Conservation (phyloP, 2,797 vertebrate species). For the Cyclopterus lumpus region DNA sequence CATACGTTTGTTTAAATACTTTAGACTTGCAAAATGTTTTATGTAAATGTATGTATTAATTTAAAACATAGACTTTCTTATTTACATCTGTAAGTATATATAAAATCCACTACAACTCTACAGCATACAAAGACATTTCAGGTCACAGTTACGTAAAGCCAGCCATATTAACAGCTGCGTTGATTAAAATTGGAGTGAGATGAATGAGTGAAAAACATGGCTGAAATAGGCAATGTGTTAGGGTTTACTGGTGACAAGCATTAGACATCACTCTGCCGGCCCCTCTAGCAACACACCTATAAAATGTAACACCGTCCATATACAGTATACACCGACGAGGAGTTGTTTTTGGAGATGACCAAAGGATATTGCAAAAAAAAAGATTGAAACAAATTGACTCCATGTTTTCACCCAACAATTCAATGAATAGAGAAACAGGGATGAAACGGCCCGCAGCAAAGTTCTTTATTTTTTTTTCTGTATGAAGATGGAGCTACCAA, state of each 20-base stretch:
- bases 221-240: conserved; percentile 6
- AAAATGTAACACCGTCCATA: conserved; percentile 36
- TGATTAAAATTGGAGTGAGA: conserved; percentile 41
- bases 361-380: conserved; percentile 60
- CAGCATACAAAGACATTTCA: conserved; percentile 12
- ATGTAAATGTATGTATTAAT: too few relatives aligned
- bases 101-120: too few relatives aligned
- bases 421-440: conserved; percentile 70
- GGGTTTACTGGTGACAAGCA: conserved; percentile 40
- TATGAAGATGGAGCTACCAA: conserved; percentile 38
- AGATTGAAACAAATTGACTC: conserved; percentile 74
- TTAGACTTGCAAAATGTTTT: too few relatives aligned
- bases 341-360: conserved; percentile 59
- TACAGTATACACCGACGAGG: conserved; percentile 31
- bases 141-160: conserved; percentile 20
- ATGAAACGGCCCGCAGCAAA: conserved; percentile 66
- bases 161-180: conserved; percentile 5
- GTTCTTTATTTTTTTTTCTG: conserved; percentile 49
- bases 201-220: conserved; percentile 7
- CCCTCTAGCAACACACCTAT: conserved; percentile 44
- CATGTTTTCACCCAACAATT: conserved; percentile 65
- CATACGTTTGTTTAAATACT: too few relatives aligned
- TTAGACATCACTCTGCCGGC: conserved; percentile 40
- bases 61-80: too few relatives aligned
- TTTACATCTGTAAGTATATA: too few relatives aligned